phyloP scores from a whole-genome alignment of 2,113 vertebrate species.

The Heterochromis multidens region DNA sequence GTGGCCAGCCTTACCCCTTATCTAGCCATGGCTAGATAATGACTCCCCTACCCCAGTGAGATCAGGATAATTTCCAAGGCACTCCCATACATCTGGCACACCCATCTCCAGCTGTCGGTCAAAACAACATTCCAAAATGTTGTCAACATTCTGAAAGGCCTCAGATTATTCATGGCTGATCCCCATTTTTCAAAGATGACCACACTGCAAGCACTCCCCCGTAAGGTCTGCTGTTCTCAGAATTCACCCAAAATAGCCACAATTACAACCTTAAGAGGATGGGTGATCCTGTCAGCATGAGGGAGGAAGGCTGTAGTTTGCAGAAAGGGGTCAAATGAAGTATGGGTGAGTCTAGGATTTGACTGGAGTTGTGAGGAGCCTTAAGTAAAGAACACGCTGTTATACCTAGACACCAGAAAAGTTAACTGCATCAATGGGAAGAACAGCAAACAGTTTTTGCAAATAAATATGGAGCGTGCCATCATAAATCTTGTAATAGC shows the following conservation, averaged over 20 bases:
- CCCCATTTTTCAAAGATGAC: constrained; percentile 24
- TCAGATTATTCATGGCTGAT: neutral
- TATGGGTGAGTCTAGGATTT: constrained; percentile 42
- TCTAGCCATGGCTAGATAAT: constrained; percentile 31
- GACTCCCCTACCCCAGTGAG: constrained; percentile 45
- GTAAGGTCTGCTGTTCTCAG: constrained; percentile 19
- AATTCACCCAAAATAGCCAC: constrained; percentile 54
- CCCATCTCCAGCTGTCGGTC: constrained; percentile 39
- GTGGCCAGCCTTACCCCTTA: constrained; percentile 19
- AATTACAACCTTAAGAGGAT: constrained; percentile 59
- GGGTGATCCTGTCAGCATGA: constrained; percentile 5
- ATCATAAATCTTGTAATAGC: neutral
- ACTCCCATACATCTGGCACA: constrained; percentile 33
- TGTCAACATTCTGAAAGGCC: constrained; percentile 10
- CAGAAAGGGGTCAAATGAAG: constrained; percentile 48
- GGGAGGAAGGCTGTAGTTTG: neutral
- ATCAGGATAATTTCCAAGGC: constrained; percentile 46
- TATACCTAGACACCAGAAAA: neutral
- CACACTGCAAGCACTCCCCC: constrained; percentile 6
- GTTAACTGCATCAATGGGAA: neutral
- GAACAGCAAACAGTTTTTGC: neutral
- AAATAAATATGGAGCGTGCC: neutral
- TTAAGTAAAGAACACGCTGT: constrained; percentile 13
- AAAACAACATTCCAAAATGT: constrained; percentile 41
- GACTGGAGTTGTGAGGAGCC: constrained; percentile 1